Evolutionary conservation across 2,797 vertebrate genomes (phyloP), one percentile per base, ranked within the genome.

Genomic region (Sebastes glaucus): DNA sequence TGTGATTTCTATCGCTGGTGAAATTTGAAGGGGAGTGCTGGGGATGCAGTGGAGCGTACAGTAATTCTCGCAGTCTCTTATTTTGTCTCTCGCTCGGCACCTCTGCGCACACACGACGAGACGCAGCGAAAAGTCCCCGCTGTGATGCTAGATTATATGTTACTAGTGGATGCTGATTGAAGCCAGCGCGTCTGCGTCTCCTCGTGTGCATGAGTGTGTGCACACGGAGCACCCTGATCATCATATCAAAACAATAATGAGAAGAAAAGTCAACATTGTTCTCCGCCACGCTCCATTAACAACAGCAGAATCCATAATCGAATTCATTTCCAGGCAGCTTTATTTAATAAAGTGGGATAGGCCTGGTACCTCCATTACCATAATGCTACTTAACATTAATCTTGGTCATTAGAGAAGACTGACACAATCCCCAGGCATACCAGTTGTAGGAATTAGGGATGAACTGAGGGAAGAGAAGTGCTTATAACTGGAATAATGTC

Each of bases 271-370:
- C 91, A 92, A 94, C 91, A 91, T 89, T 91, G 92, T 93, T 94
- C 91, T 89, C 82, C 38, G 88, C 84, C 89, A 93, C 67, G 93
- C 94, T 92, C 92, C 94, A 94, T 95, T 96, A 95, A 89, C 90
- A 88, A 82, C 87, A 89, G 87, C 92, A 84, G 80, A 91, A 94
- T 91, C 91, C 92, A 91, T 93, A 94, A 95, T 95, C 89, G 57
- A 83, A 89, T 94, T 95, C 92, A 94, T 95, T 96, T 94, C 93
- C 95, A 95, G 93, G 95, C 95, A 91, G 93, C 91, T 96, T 96
- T 96, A 95, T 95, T 97, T 94, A 97, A 96, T 96, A 96, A 97
- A 96, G 95, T 94, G 89, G 89, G 96, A 92, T 93, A 88, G 95
- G 87, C 80, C 78, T 86, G 86, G 91, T 94, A 89, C 87, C 92